Percentiles rank a stretch among this genome's conserved stretches.
Conservation (phyloP, 2,888 invertebrate genomes). For the Ormyrus nitidulus region DNA sequence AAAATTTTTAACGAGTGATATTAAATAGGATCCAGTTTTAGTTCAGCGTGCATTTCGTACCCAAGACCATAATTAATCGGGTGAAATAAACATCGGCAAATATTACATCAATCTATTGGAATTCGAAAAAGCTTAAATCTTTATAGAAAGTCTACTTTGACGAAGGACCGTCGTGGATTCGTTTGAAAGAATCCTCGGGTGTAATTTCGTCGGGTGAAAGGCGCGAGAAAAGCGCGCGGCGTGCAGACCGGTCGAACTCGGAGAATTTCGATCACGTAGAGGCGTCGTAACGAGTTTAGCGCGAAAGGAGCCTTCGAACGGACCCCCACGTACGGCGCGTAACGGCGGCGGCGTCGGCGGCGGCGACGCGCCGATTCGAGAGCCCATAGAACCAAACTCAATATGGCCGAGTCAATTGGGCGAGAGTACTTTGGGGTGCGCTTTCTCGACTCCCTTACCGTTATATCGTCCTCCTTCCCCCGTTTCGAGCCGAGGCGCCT, state of each 20-base stretch:
- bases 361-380: conserved; percentile 61
- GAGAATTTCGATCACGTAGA: conserved; percentile 72
- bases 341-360: conserved; percentile 59
- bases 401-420: conserved; percentile 74
- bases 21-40: too few relatives aligned
- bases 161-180: too few relatives aligned
- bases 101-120: too few relatives aligned
- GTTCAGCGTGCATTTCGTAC: too few relatives aligned
- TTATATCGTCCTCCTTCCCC: conserved; percentile 16
- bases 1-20: too few relatives aligned
- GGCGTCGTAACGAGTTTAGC: conserved; percentile 68
- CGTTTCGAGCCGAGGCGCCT: neutral
- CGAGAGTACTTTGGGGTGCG: conserved; percentile 65
- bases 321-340: conserved; percentile 61
- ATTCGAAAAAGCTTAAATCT: neutral
- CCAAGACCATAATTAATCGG: too few relatives aligned
- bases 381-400: conserved; percentile 74
- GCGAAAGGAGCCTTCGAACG: conserved; percentile 61
- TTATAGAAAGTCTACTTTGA: too few relatives aligned
- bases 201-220: conserved; percentile 20
- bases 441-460: conserved; percentile 50
- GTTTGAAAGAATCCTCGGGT: neutral
- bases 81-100: too few relatives aligned
- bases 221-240: conserved; percentile 10
- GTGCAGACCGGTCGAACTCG: neutral